A percentile compares a stretch with the other conserved stretches of the same genome.
Evolutionary conservation across 2,888 invertebrate species (phyloP).

Genomic region (Napeogenes sylphis): DNA sequence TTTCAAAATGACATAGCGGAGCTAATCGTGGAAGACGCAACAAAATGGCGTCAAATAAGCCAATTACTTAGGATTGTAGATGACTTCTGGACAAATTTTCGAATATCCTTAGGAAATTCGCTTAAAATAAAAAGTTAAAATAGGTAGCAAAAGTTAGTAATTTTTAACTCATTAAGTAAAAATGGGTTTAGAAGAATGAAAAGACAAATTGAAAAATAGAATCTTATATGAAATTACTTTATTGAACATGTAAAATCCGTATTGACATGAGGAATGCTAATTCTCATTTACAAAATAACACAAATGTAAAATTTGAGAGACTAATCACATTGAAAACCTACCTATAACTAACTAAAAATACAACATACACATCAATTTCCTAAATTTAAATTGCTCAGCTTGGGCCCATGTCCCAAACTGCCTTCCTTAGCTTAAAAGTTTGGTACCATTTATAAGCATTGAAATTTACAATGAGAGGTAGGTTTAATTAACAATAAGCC

Average conservation of each 20-base stretch:
- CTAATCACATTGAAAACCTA: slow-evolving; percentile 77
- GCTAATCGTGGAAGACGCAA: no score
- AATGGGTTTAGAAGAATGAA: slow-evolving; percentile 33
- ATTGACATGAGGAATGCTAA: slow-evolving; percentile 79
- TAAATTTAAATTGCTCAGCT: slow-evolving; percentile 58
- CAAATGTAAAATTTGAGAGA: slow-evolving; percentile 77
- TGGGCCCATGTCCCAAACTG: slow-evolving; percentile 41
- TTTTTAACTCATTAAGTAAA: slow-evolving; percentile 2
- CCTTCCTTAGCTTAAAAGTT: slow-evolving; percentile 65
- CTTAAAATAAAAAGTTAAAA: no score
- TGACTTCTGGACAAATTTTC: no score
- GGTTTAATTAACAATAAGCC: slow-evolving; percentile 71
- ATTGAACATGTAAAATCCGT: slow-evolving; percentile 79
- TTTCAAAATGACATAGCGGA: neutral
- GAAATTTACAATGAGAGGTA: slow-evolving; percentile 76
- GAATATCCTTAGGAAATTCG: no score
- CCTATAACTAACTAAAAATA: slow-evolving; percentile 77
- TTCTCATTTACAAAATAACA: slow-evolving; percentile 78
- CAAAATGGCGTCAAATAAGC: no score
- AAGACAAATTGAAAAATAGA: slow-evolving; percentile 52
- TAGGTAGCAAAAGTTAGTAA: neutral
- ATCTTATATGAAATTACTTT: slow-evolving; percentile 78
- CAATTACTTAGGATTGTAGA: no score
- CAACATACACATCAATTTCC: slow-evolving; percentile 76
- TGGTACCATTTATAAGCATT: slow-evolving; percentile 73